phyloP scores from a whole-genome alignment of 1,140 invertebrate genomes.

The Apis florea region DNA sequence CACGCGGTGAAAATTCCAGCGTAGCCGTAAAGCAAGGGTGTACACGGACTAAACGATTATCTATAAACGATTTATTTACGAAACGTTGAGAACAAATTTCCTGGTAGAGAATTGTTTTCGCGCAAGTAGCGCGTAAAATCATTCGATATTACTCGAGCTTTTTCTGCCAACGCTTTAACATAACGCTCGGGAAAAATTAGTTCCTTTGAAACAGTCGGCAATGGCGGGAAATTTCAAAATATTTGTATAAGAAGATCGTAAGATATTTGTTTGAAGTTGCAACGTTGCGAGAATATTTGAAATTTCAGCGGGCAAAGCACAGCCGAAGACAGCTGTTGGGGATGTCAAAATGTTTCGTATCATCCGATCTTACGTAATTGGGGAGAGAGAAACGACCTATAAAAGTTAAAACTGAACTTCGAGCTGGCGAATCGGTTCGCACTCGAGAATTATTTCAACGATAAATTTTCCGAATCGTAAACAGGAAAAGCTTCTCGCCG shows the following conservation, averaged over 20 bases:
- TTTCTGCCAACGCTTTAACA: too few relatives aligned
- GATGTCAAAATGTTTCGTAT: background rate
- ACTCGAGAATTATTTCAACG: background rate
- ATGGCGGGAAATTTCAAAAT: background rate
- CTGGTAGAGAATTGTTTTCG: background rate
- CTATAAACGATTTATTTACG: background rate
- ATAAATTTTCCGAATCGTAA: conserved; percentile 15
- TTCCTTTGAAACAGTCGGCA: background rate
- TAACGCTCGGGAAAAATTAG: background rate
- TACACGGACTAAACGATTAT: background rate
- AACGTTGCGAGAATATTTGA: background rate
- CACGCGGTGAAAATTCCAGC: background rate
- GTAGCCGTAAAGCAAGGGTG: background rate
- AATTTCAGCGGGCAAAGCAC: background rate
- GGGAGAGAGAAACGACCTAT: conserved; percentile 14
- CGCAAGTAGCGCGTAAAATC: too few relatives aligned
- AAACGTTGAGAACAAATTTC: background rate
- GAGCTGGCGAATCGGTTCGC: background rate
- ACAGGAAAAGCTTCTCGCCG: background rate
- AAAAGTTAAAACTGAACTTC: background rate
- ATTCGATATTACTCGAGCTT: too few relatives aligned
- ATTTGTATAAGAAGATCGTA: background rate
- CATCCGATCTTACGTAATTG: background rate
- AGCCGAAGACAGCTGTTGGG: conserved; percentile 1
- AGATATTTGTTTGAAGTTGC: conserved; percentile 3